phyloP scores from a whole-genome alignment of 1,140 invertebrate genomes.

The Euwallacea fornicatus region DNA sequence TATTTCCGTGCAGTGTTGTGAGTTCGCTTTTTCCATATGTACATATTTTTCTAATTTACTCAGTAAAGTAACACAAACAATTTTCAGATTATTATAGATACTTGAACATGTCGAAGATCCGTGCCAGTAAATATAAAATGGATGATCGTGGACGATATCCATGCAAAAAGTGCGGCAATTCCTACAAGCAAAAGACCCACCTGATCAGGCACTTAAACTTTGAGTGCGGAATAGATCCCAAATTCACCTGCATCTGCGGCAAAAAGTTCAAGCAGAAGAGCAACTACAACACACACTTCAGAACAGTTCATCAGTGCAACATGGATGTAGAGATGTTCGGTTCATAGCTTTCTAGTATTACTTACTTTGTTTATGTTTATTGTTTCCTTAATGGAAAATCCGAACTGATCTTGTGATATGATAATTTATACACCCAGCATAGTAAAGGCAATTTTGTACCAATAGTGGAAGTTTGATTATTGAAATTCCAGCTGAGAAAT shows the following conservation, averaged over 20 bases:
- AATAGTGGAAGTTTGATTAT: too few relatives aligned
- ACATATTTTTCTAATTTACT: too few relatives aligned
- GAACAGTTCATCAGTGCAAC: conserved; percentile 37
- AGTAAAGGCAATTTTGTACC: too few relatives aligned
- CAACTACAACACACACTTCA: conserved; percentile 52
- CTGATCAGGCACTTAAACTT: conserved; percentile 58
- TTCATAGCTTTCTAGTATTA: too few relatives aligned
- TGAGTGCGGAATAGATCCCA: conserved; percentile 59
- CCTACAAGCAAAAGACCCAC: conserved; percentile 58
- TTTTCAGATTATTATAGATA: neutral
- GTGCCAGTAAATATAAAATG: conserved; percentile 42
- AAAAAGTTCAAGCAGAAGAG: conserved; percentile 55
- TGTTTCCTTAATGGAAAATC: too few relatives aligned
- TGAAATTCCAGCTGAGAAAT: too few relatives aligned
- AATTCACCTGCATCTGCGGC: conserved; percentile 59
- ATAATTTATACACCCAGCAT: too few relatives aligned
- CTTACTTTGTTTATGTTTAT: too few relatives aligned
- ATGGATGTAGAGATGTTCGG: conserved; percentile 44
- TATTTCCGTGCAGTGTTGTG: too few relatives aligned
- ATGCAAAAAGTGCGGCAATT: conserved; percentile 58
- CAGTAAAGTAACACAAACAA: neutral
- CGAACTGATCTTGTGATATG: too few relatives aligned
- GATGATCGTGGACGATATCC: conserved; percentile 41
- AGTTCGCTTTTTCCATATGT: too few relatives aligned
- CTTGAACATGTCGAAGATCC: conserved; percentile 7